phyloP scores from a whole-genome alignment of 2,797 vertebrate species.

The Hoplostethus mediterraneus region DNA sequence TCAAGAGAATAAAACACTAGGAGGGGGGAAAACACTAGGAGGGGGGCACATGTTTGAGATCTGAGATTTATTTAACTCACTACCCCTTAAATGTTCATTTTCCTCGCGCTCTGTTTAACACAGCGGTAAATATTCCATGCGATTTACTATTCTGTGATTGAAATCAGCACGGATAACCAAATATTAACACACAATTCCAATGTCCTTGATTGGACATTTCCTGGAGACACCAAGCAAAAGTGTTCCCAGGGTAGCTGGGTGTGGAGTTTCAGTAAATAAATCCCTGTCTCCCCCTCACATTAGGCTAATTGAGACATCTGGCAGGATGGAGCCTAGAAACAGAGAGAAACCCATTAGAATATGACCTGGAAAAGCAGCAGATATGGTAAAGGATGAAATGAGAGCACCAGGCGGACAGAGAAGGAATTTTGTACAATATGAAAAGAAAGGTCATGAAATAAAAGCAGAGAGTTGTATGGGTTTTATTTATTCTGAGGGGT shows the following conservation, averaged over 20 bases:
- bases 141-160: constrained; percentile 20
- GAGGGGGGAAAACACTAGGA: constrained; percentile 22
- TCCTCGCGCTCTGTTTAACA: constrained; percentile 27
- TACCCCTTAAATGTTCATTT: constrained; percentile 34
- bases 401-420: constrained; percentile 37
- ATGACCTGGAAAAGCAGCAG: constrained; percentile 30
- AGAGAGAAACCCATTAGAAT: constrained; percentile 20
- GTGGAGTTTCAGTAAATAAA: constrained; percentile 53
- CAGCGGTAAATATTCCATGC: constrained; percentile 28
- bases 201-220: constrained; percentile 53
- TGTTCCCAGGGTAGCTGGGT: constrained; percentile 25
- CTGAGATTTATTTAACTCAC: constrained; percentile 43
- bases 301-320: constrained; percentile 53
- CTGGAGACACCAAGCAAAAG: constrained; percentile 20
- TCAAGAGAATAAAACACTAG: constrained; percentile 29
- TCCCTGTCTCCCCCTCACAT: constrained; percentile 43
- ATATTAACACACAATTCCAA: constrained; percentile 42
- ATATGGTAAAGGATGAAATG: constrained; percentile 27
- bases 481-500: constrained; percentile 45
- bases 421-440: constrained; percentile 51
- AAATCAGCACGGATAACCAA: constrained; percentile 40
- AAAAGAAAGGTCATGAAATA: constrained; percentile 37
- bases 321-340: constrained; percentile 26
- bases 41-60: constrained; percentile 23
- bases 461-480: not conserved